phyloP scores from a whole-genome alignment of 2,797 vertebrate species.

The Anguilla obscura region DNA sequence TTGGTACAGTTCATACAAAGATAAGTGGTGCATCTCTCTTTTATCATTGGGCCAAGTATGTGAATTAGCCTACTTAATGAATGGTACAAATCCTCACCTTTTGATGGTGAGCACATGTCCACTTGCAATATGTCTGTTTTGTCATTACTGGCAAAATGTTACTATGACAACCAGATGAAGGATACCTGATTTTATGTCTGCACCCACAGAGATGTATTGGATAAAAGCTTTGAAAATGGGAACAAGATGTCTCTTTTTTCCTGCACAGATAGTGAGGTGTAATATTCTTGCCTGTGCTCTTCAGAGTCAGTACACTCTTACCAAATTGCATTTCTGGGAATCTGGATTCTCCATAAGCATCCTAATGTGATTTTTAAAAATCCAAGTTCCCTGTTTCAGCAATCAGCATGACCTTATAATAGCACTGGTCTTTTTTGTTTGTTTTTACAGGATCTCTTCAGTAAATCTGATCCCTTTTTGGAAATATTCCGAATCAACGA shows the following conservation, averaged over 20 bases:
- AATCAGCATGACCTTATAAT: background rate
- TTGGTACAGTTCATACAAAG: background rate
- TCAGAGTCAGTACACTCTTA: constrained; percentile 65
- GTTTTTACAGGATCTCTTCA: constrained; percentile 87
- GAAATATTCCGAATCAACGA: constrained; percentile 91
- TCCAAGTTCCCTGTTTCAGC: background rate
- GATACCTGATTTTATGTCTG: constrained; percentile 51
- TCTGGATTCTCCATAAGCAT: constrained; percentile 44
- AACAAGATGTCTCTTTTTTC: constrained; percentile 63
- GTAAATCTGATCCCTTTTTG: constrained; percentile 95
- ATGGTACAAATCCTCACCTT: constrained; percentile 34
- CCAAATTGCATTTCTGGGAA: constrained; percentile 48
- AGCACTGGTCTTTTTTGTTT: background rate
- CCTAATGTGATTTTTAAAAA: constrained; percentile 51
- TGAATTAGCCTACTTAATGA: constrained; percentile 34
- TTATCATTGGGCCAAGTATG: background rate
- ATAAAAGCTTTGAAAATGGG: constrained; percentile 71
- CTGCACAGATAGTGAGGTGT: background rate
- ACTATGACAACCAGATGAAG: constrained; percentile 68
- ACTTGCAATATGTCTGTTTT: constrained; percentile 41
- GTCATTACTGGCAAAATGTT: constrained; percentile 65
- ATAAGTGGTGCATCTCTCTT: background rate
- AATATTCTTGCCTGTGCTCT: constrained; percentile 54
- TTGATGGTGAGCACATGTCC: constrained; percentile 52
- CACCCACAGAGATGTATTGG: constrained; percentile 65